Conservation (phyloP, 2,113 vertebrate genomes). For the Casuarius casuarius region DNA sequence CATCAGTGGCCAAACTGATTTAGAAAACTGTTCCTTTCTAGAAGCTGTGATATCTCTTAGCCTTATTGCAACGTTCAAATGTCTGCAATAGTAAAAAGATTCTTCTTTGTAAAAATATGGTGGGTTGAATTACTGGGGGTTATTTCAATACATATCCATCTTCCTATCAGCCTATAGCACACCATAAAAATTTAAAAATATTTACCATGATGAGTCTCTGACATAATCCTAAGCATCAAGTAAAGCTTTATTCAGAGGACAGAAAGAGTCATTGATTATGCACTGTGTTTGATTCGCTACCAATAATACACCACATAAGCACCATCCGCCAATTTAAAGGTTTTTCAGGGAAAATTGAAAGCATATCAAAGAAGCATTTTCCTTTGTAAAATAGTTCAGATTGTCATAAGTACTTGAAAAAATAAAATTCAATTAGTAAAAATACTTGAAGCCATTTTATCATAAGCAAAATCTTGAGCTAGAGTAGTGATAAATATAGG, state of each 20-base stretch:
- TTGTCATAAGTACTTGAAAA: neutral
- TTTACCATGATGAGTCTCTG: neutral
- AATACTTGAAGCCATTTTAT: conserved; percentile 31
- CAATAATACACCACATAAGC: neutral
- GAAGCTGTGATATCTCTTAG: neutral
- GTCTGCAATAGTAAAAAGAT: neutral
- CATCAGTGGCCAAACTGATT: neutral
- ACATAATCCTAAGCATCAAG: neutral
- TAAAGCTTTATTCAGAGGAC: neutral
- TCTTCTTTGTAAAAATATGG: neutral
- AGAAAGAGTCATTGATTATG: neutral
- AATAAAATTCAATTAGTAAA: neutral
- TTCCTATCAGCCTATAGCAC: neutral
- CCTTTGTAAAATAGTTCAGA: conserved; percentile 10
- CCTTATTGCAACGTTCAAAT: neutral
- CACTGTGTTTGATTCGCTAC: neutral
- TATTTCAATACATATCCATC: neutral
- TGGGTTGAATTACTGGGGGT: neutral
- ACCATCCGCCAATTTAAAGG: conserved; percentile 4
- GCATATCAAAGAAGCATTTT: neutral
- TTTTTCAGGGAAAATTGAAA: conserved; percentile 25
- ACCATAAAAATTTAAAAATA: neutral
- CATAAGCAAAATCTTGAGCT: neutral
- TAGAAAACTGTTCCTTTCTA: neutral
- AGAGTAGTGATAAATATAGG: neutral